Evolutionary conservation across 2,888 invertebrate genomes (phyloP), one percentile per base, ranked within the genome.

Genomic region (Trichogramma evanescens): DNA sequence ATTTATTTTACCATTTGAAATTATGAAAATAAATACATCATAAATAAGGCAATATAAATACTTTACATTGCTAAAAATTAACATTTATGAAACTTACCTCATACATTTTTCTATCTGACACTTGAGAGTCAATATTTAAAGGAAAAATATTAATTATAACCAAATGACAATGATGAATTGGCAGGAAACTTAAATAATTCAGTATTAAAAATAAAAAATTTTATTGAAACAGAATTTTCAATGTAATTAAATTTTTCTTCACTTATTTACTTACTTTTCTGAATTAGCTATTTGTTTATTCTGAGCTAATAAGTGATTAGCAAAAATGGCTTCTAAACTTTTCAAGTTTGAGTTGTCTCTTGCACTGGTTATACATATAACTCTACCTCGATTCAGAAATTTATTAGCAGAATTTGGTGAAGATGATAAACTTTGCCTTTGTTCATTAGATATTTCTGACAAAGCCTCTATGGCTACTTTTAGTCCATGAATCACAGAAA

Each of bases 101-200:
- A 73, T 86, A 83, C 8, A 85, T 77, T 13, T 83, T 81, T 71
- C 89, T 88, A 73, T 87, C 88, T 43, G 85, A 87, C 6, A 95
- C 89, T 74, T 86, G 83, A 1, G 89, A 86, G 56, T 90, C 89
- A 43, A 88, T 85, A 67, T 88, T 90, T 65, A 90, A 84, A 1
- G 95, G 94, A 67, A 89, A 90, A 7, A 94, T 87, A 78, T 95
- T 95, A 45, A 97, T 84, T 59, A 96, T 86, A 0, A 95, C 90
- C 69, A 97, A 81, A 77, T 96, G 94, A 72, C 94, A 94, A 76
- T 91, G 89, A 73, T 93, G 88, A 64, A 96, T 87, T 0, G 87
- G 83, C 64, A 94, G 80, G 54, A 88, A 79, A 69, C 89, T 86
- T 78, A 65, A 80, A 81, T 65, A 62, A 13, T 43, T 8, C 50